These are phyloP conservation scores for Xenops minutus DNA, from an alignment of 2,797 vertebrate genomes.

Conservation along the genomic window DNA sequence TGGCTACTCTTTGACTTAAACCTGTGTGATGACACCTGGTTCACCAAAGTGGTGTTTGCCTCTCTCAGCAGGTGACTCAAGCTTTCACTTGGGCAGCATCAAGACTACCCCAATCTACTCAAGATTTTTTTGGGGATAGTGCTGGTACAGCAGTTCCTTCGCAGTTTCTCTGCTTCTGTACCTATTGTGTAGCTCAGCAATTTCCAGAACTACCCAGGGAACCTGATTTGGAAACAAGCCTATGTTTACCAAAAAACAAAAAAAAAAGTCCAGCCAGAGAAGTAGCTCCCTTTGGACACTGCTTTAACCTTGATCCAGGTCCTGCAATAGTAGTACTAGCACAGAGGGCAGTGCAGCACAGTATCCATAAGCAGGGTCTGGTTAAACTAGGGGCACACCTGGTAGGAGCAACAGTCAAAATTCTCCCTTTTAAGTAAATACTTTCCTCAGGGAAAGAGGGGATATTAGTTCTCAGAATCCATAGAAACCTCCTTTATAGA, in stretches of 20 bases:
- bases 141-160: background rate
- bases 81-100: background rate
- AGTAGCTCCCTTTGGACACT: background rate
- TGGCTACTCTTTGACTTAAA: background rate
- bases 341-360: constrained; percentile 6
- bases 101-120: background rate
- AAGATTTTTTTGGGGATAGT: background rate
- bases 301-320: background rate
- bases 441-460: background rate
- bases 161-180: background rate
- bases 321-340: background rate
- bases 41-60: background rate
- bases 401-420: background rate
- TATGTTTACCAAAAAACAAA: background rate
- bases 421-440: background rate
- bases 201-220: background rate
- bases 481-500: background rate
- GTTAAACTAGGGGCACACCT: background rate
- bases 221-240: background rate
- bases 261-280: background rate
- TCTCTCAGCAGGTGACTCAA: background rate
- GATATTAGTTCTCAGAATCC: background rate
- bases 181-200: background rate
- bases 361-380: background rate
- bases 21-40: background rate